Evolutionary conservation across 2,888 invertebrate genomes (phyloP), one percentile per base, ranked within the genome.

Genomic region (Cephonodes hylas): DNA sequence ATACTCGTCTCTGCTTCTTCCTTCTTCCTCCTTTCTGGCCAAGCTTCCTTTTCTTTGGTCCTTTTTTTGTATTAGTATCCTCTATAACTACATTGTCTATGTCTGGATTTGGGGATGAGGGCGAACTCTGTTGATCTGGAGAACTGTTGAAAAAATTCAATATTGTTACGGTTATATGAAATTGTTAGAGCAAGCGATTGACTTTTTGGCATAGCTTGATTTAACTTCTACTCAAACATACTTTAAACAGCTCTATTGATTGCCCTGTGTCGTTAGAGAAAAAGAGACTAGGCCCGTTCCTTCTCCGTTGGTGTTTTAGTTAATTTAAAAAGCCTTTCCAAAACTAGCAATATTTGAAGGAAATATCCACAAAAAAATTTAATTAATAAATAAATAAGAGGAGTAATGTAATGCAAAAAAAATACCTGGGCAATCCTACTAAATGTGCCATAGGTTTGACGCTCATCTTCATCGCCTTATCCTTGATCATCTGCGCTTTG

Each of bases 371-470:
- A n/a, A n/a, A n/a, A n/a, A n/a, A n/a, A n/a, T n/a, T n/a, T n/a
- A n/a, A n/a, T n/a, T n/a, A n/a, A n/a, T n/a, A n/a, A n/a, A n/a
- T n/a, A n/a, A n/a, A n/a, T n/a, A n/a, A n/a, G n/a, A n/a, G n/a
- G n/a, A n/a, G n/a, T n/a, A 8, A 61, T 60, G 20, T n/a, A 23
- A 42, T 42, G 22, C 15, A 53, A 22, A 44, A 22, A 23, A 61
- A 59, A 60, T 68, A 87, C 88, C 78, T 80, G 6, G 63, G n/a
- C 0, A 83, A 58, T 0, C 73, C 70, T 0, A 72, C 64, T 0
- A 86, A 76, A 66, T 87, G 85, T 42, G 68, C 74, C 61, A 90
- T 79, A 0, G 77, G 72, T 1, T 79, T 73, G 0, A 90, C 86
- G 0, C 64, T 60, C 0, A 72, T 70, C 13, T 46, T 73, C 87